A percentile compares a stretch with the other conserved stretches of the same genome.
Conservation (phyloP, 35 echinoderm and acorn worm genomes). For the Ophiothrix spiculata region DNA sequence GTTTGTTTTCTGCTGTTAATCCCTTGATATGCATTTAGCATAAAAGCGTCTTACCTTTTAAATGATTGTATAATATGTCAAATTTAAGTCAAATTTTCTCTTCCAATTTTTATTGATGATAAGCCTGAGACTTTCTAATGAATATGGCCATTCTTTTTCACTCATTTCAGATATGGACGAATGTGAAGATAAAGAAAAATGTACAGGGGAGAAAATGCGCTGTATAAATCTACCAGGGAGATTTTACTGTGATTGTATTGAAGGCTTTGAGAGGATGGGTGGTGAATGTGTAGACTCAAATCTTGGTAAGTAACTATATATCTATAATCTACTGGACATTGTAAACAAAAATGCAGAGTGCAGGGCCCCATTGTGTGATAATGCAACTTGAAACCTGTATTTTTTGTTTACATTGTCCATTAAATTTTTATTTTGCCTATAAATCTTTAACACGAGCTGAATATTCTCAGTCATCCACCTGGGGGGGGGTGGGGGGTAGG, state of each 20-base stretch:
- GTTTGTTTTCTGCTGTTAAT: too few relatives aligned
- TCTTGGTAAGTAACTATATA: constrained; percentile 51
- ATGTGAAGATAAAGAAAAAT: constrained; percentile 55
- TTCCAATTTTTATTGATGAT: not conserved
- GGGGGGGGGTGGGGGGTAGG: not conserved
- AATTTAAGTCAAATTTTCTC: not conserved
- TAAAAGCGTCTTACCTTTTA: too few relatives aligned
- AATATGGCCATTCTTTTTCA: not conserved
- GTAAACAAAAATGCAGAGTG: too few relatives aligned
- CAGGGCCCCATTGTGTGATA: too few relatives aligned
- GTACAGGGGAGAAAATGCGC: constrained; percentile 42
- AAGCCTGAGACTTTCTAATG: not conserved
- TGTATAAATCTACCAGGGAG: constrained; percentile 73
- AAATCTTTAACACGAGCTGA: not conserved
- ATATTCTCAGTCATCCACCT: not conserved
- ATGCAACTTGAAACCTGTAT: too few relatives aligned
- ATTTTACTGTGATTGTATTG: constrained; percentile 70
- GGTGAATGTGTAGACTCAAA: constrained; percentile 56
- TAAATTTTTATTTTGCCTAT: too few relatives aligned
- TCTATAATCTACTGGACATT: not conserved
- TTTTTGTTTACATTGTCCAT: too few relatives aligned
- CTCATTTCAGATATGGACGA: constrained; percentile 61
- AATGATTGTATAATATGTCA: too few relatives aligned
- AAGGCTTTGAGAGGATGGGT: constrained; percentile 51
- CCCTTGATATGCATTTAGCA: too few relatives aligned